Conservation (phyloP, 2,797 vertebrate genomes). For the Hydrocynus forskahlii region DNA sequence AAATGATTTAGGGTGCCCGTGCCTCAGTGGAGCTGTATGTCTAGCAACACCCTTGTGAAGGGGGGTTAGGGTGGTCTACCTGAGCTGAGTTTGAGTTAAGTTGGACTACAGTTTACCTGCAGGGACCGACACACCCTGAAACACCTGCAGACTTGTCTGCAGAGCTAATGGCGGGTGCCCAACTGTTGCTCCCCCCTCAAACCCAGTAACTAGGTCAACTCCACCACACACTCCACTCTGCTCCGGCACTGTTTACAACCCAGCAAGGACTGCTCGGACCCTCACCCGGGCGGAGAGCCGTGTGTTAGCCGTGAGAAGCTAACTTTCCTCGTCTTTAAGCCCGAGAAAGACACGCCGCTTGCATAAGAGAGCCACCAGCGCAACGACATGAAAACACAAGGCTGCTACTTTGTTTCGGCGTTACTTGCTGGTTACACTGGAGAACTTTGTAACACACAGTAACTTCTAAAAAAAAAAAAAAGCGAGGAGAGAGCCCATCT, state of each 20-base stretch:
- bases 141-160: conserved; percentile 67
- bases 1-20: too few relatives aligned
- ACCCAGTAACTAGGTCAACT: conserved; percentile 64
- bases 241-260: background rate
- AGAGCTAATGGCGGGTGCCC: conserved; percentile 23
- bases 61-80: background rate
- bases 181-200: conserved; percentile 70
- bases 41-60: too few relatives aligned
- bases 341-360: background rate
- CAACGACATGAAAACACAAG: too few relatives aligned
- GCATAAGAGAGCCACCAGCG: too few relatives aligned
- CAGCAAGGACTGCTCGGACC: background rate
- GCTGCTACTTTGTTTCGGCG: too few relatives aligned
- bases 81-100: background rate
- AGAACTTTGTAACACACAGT: background rate
- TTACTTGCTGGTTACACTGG: too few relatives aligned
- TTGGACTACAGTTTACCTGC: conserved; percentile 16
- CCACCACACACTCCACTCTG: conserved; percentile 25
- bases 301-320: background rate
- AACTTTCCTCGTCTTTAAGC: background rate
- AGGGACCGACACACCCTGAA: conserved; percentile 60
- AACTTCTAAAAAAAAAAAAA: background rate
- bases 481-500: conserved; percentile 54
- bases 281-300: background rate
- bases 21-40: too few relatives aligned